Evolutionary conservation across 2,113 vertebrate species (phyloP).

Genomic region (Daphoenositta chrysoptera): DNA sequence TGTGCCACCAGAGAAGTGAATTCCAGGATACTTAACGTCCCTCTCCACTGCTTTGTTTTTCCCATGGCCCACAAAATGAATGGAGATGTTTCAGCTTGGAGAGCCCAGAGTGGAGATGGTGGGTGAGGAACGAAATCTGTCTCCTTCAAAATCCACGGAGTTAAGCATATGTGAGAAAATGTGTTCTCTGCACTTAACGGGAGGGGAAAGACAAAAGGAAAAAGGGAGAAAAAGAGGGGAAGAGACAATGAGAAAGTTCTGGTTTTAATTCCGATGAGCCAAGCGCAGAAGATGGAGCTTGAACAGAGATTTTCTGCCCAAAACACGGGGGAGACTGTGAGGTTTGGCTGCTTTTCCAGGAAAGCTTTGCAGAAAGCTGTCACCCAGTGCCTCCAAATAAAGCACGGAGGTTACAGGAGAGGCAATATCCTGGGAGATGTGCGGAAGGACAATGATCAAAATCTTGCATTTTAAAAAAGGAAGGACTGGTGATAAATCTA

Average conservation of each 20-base stretch:
- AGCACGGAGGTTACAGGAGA: not conserved
- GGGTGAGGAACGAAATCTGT: not conserved
- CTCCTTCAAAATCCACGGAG: not conserved
- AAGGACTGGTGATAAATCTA: not conserved
- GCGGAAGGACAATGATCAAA: not conserved
- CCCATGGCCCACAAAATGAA: not conserved
- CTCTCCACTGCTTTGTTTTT: slow-evolving; percentile 11
- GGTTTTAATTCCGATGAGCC: not conserved
- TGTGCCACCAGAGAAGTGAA: not conserved
- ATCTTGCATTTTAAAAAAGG: not conserved
- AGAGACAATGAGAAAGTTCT: not conserved
- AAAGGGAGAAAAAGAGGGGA: not conserved
- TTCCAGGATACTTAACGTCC: not conserved
- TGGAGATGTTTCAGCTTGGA: not conserved
- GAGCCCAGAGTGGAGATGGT: rapidly evolving
- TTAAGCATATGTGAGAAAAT: not conserved
- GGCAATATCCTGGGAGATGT: not conserved
- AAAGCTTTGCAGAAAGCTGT: not conserved
- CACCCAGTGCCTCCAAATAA: not conserved
- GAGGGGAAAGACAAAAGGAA: not conserved
- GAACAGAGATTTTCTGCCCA: not conserved
- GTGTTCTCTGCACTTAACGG: rapidly evolving
- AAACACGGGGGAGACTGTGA: not conserved
- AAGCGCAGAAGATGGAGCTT: not conserved
- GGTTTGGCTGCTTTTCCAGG: not conserved